Base-by-base conservation (phyloP, 2,113 vertebrate genomes). In the Meleagris gallopavo region DNA sequence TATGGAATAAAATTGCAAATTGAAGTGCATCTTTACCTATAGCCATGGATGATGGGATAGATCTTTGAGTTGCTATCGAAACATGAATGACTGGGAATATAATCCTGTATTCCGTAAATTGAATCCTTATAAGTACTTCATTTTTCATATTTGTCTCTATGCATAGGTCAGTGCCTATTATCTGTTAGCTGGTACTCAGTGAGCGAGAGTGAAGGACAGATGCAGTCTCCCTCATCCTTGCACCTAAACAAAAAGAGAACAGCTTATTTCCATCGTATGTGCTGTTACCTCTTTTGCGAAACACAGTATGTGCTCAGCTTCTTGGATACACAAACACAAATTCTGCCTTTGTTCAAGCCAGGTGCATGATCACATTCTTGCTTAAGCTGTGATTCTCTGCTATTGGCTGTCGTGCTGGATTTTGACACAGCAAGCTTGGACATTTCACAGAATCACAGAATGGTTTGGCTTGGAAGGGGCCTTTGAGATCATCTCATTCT, bases 41-140 rank as follows among this genome's bases (percentile, higher is more conserved):
- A 70, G 0, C 11, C 5, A 1, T 5, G 32, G 19, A 10, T 88
- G 7, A 7, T 43, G 11, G 12, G 15, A 1, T 61, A 30, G 8
- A 6, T 8, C 19, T 83, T 65, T 36, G 52, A 74, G 50, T 62
- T 81, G 61, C 50, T 57, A 3, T 75, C 88, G 20, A 40, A 64
- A 46, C 16, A 61, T 41, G 2, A 21, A 18, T 43, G 27, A 62
- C 20, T 71, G 13, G 36, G 7, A 84, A 4, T 50, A 17, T 50
- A 50, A 60, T 45, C 14, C 77, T 22, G 19, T 2, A 17, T 90
- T 86, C 32, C 17, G 7, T 16, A 55, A 3, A 22, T 11, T 67
- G 55, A 81, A 81, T 95, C 57, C 16, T 71, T 32, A 8, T 25
- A 72, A 43, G 10, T 61, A 30, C 5, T 50, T 48, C 50, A 2